Conservation (phyloP, 2,888 invertebrate species). For the Ichneumoninae sp. region DNA sequence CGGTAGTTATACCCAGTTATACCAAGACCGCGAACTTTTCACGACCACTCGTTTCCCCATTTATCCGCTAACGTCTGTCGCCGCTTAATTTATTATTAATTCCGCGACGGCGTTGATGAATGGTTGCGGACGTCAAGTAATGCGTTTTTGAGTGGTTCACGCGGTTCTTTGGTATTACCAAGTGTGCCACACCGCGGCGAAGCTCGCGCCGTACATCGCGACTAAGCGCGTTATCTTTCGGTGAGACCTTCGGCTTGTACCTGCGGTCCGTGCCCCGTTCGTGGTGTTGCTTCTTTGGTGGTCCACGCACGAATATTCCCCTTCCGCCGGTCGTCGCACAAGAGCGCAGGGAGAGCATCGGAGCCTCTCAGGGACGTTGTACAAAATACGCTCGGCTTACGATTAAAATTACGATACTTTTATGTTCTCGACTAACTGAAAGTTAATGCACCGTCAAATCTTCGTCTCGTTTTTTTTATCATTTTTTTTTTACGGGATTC, state of each 20-base stretch:
- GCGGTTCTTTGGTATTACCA: conserved; percentile 24
- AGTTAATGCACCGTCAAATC: conserved; percentile 78
- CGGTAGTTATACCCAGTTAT: conserved; percentile 3
- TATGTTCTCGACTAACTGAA: conserved; percentile 79
- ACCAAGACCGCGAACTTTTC: conserved; percentile 23
- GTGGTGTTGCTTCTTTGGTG: conserved; percentile 75
- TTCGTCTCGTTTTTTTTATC: conserved; percentile 52
- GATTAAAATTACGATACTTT: conserved; percentile 80
- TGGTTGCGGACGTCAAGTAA: conserved; percentile 69
- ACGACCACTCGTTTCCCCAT: conserved; percentile 51
- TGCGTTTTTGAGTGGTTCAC: conserved; percentile 72
- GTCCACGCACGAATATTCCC: conserved; percentile 77
- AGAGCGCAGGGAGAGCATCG: conserved; percentile 54
- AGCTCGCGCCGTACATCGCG: conserved; percentile 38
- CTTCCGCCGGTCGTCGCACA: conserved; percentile 68
- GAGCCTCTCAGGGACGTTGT: conserved; percentile 52
- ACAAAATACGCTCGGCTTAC: conserved; percentile 71
- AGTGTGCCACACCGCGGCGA: not conserved
- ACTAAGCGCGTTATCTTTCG: conserved; percentile 63
- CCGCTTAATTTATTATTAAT: conserved; percentile 79
- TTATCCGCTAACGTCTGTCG: conserved; percentile 67
- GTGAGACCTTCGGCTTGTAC: conserved; percentile 24
- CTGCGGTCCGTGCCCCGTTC: conserved; percentile 30
- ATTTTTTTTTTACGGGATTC: conserved; percentile 29
- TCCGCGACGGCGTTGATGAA: conserved; percentile 70